Evolutionary conservation across 2,888 invertebrate genomes (phyloP).

Genomic region (Archips crataeganus): DNA sequence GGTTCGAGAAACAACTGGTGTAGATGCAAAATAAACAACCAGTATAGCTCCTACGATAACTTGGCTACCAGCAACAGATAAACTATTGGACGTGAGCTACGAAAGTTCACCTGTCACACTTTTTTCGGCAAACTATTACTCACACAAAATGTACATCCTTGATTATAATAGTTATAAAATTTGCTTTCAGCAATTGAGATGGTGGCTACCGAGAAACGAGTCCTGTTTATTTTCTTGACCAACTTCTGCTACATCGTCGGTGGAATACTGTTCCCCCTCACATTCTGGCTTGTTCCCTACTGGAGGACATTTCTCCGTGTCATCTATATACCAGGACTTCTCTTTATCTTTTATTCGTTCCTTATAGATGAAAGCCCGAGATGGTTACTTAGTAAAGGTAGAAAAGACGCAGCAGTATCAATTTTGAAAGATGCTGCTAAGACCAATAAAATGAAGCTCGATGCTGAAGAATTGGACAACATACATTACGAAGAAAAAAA

Average conservation of each 20-base stretch:
- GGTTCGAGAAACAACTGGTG: too few relatives aligned
- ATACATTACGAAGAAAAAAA: constrained; percentile 57
- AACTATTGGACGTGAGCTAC: too few relatives aligned
- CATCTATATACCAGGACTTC: constrained; percentile 88
- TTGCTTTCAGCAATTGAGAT: constrained; percentile 70
- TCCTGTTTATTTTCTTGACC: constrained; percentile 61
- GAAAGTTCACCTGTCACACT: too few relatives aligned
- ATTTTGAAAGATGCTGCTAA: constrained; percentile 88
- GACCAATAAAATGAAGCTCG: constrained; percentile 65
- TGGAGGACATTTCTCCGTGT: constrained; percentile 89
- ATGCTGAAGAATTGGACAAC: constrained; percentile 59
- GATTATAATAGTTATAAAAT: not conserved
- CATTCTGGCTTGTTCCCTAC: constrained; percentile 80
- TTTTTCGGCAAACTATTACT: too few relatives aligned
- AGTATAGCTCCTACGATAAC: too few relatives aligned
- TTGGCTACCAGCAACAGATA: too few relatives aligned
- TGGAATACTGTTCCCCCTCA: constrained; percentile 55
- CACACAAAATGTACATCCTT: not conserved
- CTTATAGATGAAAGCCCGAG: constrained; percentile 90
- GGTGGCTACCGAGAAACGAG: constrained; percentile 65
- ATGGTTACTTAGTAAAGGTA: constrained; percentile 90
- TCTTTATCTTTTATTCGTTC: constrained; percentile 88
- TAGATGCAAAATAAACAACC: too few relatives aligned
- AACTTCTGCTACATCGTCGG: constrained; percentile 57
- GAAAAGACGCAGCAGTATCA: constrained; percentile 86